Base-by-base conservation (phyloP, 2,797 vertebrate species). In the Parauchenoglanis punctatus region DNA sequence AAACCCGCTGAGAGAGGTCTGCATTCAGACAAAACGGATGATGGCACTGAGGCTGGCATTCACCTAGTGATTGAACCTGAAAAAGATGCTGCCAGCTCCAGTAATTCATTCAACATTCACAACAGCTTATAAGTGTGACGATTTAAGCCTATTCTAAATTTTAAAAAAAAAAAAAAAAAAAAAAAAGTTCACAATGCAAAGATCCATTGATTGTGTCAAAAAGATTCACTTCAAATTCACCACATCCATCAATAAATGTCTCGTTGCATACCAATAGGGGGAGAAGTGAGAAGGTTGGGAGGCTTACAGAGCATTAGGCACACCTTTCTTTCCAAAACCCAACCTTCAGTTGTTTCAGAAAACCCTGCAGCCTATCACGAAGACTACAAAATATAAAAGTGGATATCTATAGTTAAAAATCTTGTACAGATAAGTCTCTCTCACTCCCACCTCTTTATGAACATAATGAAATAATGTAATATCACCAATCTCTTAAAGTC, bases 281-380 rank as follows among this genome's bases (percentile, higher is more conserved):
- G n/a, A 20, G 11, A 23, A 52, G 56, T 18, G 28, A 40, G 59
- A 81, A 28, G 49, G 52, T 28, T 44, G 61, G 35, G n/a, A 54
- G 63, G 46, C 18, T 46, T 80, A 58, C 6, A 63, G 65, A 86
- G 59, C 81, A 86, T 84, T 82, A 87, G 87, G 76, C 75, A 44
- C 84, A 59, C 12, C 54, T 84, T 81, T 68, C 75, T 18, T 54
- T 73, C 25, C 17, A 25, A 72, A 63, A 44, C 67, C n/a, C 15
- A 58, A 78, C 75, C 81, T 35, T 80, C 58, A 81, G 65, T 73
- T 67, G 73, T 58, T 58, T 80, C 56, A 61, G 35, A 12, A 81
- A 61, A 52, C 67, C 68, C 84, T 35, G 40, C 49, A 25, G 76
- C 7, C 59, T 17, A 59, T 63, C 23, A 40, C 72, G 80, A 78